A percentile compares a stretch with the other conserved stretches of the same genome.
These are phyloP conservation scores for Bucco capensis DNA, from an alignment of 2,113 vertebrate species.

Conservation along the genomic window DNA sequence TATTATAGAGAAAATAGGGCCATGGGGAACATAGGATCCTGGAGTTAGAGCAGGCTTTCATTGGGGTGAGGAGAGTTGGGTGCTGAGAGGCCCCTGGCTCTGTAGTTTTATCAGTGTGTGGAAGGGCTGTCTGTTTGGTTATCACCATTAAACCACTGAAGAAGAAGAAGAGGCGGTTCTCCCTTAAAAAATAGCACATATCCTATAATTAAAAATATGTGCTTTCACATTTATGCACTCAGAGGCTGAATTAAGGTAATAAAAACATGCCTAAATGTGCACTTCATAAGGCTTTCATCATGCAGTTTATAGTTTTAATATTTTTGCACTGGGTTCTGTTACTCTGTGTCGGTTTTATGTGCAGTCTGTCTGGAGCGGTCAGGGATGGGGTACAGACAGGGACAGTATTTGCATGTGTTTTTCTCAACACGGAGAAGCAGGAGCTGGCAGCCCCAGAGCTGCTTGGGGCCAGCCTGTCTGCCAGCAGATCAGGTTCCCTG, in stretches of 20 bases:
- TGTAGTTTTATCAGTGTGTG: background rate
- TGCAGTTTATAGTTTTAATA: constrained; percentile 2
- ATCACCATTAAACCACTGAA: background rate
- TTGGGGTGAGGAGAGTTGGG: background rate
- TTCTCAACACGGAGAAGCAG: background rate
- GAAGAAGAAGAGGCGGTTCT: background rate
- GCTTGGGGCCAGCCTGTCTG: background rate
- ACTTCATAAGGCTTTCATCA: background rate
- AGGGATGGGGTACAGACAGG: background rate
- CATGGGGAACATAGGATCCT: accelerated
- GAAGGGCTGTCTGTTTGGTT: background rate
- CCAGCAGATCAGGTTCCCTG: background rate
- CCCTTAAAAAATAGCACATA: background rate
- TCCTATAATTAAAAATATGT: background rate
- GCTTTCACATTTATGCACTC: background rate
- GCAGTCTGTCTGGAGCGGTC: background rate
- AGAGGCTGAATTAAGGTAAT: background rate
- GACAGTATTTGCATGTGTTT: background rate
- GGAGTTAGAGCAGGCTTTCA: background rate
- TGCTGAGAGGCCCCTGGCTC: background rate
- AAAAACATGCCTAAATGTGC: background rate
- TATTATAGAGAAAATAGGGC: background rate
- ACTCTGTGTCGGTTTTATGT: background rate
- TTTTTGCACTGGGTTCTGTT: background rate
- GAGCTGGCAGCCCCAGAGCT: background rate